Conservation (phyloP, 1,140 invertebrate genomes). For the Drosophila equinoxialis region DNA sequence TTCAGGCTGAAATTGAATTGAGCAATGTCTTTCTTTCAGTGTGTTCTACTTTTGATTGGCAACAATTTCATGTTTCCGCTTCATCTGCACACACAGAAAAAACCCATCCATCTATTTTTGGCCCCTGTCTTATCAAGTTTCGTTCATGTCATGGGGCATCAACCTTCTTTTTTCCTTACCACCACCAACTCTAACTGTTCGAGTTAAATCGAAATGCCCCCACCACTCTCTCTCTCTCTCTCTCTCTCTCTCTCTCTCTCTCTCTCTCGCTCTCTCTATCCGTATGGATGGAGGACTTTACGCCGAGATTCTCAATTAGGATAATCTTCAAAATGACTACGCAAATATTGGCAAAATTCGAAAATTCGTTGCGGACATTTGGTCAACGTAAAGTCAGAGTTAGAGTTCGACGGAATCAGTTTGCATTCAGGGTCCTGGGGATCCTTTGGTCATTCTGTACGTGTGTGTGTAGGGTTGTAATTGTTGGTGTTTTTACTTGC, state of each 20-base stretch:
- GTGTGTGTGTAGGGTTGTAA: conserved; percentile 28
- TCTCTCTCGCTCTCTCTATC: neutral
- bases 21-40: conserved; percentile 25
- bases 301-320: conserved; percentile 80
- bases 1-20: neutral
- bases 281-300: conserved; percentile 17
- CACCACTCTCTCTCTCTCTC: neutral
- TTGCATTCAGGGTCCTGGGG: conserved; percentile 8
- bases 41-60: conserved; percentile 44
- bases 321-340: conserved; percentile 80
- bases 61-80: conserved; percentile 50
- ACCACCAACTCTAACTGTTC: neutral
- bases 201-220: conserved; percentile 17
- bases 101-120: conserved; percentile 32
- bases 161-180: conserved; percentile 18
- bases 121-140: conserved; percentile 30
- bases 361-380: conserved; percentile 68
- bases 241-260: neutral
- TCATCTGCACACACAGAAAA: conserved; percentile 9
- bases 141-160: conserved; percentile 27
- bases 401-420: too few relatives aligned
- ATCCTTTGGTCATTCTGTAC: neutral
- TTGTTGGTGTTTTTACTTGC: conserved; percentile 42
- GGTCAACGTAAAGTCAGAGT: conserved; percentile 36
- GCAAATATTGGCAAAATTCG: conserved; percentile 80